Percentiles rank a stretch among this genome's conserved stretches.
Conservation (phyloP, 2,113 vertebrate species). For the Cromileptes altivelis region DNA sequence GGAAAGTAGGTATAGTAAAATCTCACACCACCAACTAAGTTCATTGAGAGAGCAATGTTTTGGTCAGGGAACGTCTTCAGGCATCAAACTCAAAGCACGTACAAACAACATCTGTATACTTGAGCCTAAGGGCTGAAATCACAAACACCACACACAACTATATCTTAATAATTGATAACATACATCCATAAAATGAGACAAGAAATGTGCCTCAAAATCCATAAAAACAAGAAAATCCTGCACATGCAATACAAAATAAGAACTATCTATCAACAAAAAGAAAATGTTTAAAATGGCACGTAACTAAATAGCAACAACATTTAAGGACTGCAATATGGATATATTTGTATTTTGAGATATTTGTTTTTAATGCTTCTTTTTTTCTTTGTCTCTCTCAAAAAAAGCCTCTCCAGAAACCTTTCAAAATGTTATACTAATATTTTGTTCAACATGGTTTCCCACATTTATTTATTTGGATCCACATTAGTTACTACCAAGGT, state of each 20-base stretch:
- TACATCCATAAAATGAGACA: background rate
- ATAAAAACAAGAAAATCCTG: background rate
- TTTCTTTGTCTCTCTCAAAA: too few relatives aligned
- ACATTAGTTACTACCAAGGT: too few relatives aligned
- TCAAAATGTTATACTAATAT: too few relatives aligned
- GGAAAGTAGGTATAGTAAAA: background rate
- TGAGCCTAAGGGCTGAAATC: background rate
- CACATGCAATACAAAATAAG: background rate
- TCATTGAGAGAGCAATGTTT: background rate
- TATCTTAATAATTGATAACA: background rate
- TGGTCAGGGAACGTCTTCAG: background rate
- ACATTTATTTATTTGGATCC: too few relatives aligned
- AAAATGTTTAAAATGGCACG: background rate
- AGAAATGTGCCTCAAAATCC: background rate
- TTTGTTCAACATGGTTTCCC: too few relatives aligned
- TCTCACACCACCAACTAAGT: background rate
- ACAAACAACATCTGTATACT: background rate
- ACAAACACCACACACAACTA: background rate
- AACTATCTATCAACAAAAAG: background rate
- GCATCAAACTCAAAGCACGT: background rate
- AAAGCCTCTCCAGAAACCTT: too few relatives aligned
- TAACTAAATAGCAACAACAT: background rate
- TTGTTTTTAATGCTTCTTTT: too few relatives aligned
- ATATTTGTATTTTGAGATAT: background rate
- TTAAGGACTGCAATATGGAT: background rate